Conservation (phyloP, 2,113 vertebrate genomes). For the Nycticebus coucang region DNA sequence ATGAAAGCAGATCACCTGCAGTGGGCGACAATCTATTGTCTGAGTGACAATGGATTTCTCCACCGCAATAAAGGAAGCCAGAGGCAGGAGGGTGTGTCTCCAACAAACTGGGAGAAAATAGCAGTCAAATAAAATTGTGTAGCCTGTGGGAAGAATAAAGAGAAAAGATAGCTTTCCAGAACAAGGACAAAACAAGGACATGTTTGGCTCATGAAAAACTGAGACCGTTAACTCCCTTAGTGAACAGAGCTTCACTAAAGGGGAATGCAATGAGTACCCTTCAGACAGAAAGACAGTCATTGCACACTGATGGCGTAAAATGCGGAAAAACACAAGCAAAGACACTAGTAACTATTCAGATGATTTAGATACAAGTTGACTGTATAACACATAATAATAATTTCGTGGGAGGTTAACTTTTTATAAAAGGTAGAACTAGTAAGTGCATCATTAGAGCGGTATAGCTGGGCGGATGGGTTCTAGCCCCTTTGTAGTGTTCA, state of each 20-base stretch:
- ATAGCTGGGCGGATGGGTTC: background rate
- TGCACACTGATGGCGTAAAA: background rate
- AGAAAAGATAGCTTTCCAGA: background rate
- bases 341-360: background rate
- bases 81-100: background rate
- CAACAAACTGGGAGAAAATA: constrained; percentile 56
- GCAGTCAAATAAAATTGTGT: constrained; percentile 22
- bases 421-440: background rate
- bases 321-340: background rate
- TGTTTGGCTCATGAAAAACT: background rate
- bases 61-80: background rate
- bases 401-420: background rate
- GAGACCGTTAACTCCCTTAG: background rate
- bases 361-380: background rate
- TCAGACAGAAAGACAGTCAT: background rate
- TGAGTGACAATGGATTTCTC: background rate
- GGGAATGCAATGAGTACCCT: background rate
- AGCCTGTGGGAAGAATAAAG: background rate
- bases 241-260: background rate
- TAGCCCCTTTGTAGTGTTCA: background rate
- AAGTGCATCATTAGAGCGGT: background rate
- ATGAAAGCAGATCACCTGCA: background rate
- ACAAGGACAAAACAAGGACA: background rate
- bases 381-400: background rate
- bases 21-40: background rate